phyloP scores from a whole-genome alignment of 2,113 vertebrate species.

The Riparia riparia region DNA sequence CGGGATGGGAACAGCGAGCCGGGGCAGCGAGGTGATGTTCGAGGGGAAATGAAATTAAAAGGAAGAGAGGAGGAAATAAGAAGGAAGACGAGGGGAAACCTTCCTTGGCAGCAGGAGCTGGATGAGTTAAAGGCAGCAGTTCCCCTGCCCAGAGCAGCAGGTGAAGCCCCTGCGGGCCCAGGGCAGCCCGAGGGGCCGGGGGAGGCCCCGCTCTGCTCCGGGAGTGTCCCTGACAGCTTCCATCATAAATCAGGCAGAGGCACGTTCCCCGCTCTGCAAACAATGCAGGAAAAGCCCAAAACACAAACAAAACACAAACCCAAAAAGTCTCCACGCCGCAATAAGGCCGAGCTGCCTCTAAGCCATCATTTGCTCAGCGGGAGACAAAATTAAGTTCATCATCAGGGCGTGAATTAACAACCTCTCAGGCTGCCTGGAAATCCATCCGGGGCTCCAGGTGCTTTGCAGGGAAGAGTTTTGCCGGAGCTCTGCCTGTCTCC shows the following conservation, averaged over 20 bases:
- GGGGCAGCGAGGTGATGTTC: rapidly evolving
- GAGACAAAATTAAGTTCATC: conserved; percentile 68
- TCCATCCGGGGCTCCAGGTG: conserved; percentile 24
- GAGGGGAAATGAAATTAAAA: not conserved
- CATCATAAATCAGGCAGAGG: not conserved
- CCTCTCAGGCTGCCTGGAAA: conserved; percentile 56
- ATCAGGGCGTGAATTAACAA: conserved; percentile 64
- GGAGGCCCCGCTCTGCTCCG: not conserved
- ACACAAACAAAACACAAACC: not conserved
- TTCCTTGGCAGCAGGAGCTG: not conserved
- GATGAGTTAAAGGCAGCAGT: not conserved
- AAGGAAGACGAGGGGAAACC: not conserved
- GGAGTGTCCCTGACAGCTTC: conserved; percentile 11
- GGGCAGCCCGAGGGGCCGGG: not conserved
- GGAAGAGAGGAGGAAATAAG: not conserved
- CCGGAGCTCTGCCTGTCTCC: conserved; percentile 9
- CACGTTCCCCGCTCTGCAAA: not conserved
- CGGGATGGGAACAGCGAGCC: rapidly evolving
- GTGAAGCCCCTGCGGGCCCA: not conserved
- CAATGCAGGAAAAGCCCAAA: not conserved
- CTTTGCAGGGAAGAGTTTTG: conserved; percentile 45
- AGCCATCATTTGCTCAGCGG: conserved; percentile 45
- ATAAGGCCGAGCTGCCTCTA: conserved; percentile 38
- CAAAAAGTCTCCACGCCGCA: not conserved
- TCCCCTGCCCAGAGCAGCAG: not conserved